A percentile compares a stretch with the other conserved stretches of the same genome.
These are phyloP conservation scores for Molossus molossus DNA, from an alignment of 2,797 vertebrate species.

Conservation along the genomic window DNA sequence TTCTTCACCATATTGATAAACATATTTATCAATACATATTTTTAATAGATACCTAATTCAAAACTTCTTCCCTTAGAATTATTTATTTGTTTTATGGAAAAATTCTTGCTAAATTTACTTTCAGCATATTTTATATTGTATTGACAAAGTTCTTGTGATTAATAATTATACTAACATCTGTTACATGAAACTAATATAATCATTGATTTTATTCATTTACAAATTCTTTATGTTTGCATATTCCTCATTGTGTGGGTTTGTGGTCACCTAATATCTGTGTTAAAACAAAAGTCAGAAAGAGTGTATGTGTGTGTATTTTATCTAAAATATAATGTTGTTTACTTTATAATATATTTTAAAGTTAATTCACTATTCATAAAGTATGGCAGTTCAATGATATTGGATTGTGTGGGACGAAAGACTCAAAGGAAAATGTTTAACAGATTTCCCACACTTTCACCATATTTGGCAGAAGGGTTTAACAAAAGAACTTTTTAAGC, in stretches of 20 bases:
- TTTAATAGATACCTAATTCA: not conserved
- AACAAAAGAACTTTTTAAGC: constrained; percentile 71
- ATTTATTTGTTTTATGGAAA: not conserved
- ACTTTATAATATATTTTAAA: constrained; percentile 36
- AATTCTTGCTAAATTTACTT: constrained; percentile 33
- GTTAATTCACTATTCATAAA: constrained; percentile 69
- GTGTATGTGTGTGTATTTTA: not conserved
- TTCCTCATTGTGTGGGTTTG: not conserved
- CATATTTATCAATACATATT: not conserved
- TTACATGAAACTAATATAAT: not conserved
- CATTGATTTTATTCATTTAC: not conserved
- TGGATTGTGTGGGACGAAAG: constrained; percentile 75
- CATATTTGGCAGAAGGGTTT: constrained; percentile 62
- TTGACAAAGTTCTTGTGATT: not conserved
- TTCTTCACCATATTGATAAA: not conserved
- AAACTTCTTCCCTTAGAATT: not conserved
- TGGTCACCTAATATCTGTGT: not conserved
- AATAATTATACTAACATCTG: not conserved
- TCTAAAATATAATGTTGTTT: constrained; percentile 51
- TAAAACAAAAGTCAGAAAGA: constrained; percentile 1
- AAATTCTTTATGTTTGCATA: not conserved
- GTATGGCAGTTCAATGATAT: constrained; percentile 59
- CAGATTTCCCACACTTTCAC: constrained; percentile 55
- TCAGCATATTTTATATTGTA: not conserved
- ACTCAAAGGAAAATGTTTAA: constrained; percentile 49